Percentiles rank a stretch among this genome's conserved stretches.
Conservation (phyloP, 2,888 invertebrate species). For the Synergus gifuensis region DNA sequence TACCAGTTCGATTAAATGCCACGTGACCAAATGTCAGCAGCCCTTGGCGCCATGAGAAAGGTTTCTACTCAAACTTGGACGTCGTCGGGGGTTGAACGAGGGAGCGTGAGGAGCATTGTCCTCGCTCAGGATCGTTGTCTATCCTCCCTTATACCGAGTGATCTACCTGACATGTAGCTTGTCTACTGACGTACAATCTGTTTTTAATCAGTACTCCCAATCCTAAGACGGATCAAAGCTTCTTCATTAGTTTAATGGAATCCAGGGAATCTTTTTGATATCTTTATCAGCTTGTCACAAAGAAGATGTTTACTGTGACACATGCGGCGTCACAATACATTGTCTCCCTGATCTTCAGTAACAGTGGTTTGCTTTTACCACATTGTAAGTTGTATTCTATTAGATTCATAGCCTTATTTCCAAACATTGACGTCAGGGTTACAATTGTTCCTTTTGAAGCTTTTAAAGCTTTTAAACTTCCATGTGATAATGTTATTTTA, state of each 20-base stretch:
- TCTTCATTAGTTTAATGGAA: slow-evolving; percentile 1
- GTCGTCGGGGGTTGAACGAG: slow-evolving; percentile 34
- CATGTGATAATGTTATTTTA: too few relatives aligned
- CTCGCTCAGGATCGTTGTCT: slow-evolving; percentile 54
- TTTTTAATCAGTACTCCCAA: background rate
- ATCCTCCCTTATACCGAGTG: slow-evolving; percentile 41
- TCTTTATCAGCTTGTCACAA: slow-evolving; percentile 23
- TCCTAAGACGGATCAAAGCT: background rate
- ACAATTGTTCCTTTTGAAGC: too few relatives aligned
- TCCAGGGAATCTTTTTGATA: background rate
- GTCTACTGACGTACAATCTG: slow-evolving; percentile 9
- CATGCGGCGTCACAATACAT: background rate
- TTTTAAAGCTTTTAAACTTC: too few relatives aligned
- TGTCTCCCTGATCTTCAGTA: background rate
- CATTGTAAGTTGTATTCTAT: background rate
- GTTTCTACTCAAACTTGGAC: slow-evolving; percentile 2
- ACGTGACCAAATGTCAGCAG: slow-evolving; percentile 61
- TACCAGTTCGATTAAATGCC: slow-evolving; percentile 55
- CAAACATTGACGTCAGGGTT: background rate
- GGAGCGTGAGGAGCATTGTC: slow-evolving; percentile 55
- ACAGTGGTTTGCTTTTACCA: background rate
- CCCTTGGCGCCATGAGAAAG: slow-evolving; percentile 54
- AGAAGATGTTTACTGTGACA: background rate
- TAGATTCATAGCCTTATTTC: background rate
- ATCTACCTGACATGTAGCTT: slow-evolving; percentile 32